phyloP scores from a whole-genome alignment of 2,888 invertebrate species.

The Hirtodrosophila cameraria region DNA sequence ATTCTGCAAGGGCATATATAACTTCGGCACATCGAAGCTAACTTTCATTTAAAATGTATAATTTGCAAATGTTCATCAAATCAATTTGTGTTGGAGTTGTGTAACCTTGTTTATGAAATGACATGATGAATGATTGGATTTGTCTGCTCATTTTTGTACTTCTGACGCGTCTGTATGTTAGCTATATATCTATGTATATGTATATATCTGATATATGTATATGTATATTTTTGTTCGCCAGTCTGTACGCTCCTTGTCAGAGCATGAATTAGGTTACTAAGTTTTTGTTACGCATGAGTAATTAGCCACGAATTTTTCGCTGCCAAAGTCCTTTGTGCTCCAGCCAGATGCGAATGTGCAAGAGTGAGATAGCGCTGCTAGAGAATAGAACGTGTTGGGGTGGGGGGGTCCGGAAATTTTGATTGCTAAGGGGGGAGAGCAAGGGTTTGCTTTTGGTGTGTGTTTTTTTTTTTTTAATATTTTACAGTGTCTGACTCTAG shows the following conservation, averaged over 20 bases:
- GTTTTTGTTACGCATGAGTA: conserved; percentile 74
- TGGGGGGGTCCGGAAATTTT: neutral
- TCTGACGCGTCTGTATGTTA: conserved; percentile 5
- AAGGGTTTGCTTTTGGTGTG: conserved; percentile 15
- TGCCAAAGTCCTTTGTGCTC: conserved; percentile 31
- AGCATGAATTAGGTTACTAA: conserved; percentile 63
- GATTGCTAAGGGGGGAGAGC: neutral
- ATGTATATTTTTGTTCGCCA: neutral
- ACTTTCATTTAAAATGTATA: no score
- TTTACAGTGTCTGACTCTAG: conserved; percentile 8
- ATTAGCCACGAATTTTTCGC: conserved; percentile 58
- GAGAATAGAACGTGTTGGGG: conserved; percentile 7
- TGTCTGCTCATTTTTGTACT: neutral
- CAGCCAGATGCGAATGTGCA: conserved; percentile 5
- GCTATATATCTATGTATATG: neutral
- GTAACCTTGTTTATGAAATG: conserved; percentile 21
- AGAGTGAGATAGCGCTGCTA: conserved; percentile 1
- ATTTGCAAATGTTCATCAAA: no score
- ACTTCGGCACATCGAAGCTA: no score
- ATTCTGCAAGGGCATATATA: no score
- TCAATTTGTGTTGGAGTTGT: neutral
- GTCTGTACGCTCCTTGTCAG: conserved; percentile 20
- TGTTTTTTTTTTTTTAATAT: conserved; percentile 17
- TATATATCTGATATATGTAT: no score
- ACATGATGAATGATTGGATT: conserved; percentile 37